Conservation (phyloP, 2,888 invertebrate genomes). For the Papilio gigon region DNA sequence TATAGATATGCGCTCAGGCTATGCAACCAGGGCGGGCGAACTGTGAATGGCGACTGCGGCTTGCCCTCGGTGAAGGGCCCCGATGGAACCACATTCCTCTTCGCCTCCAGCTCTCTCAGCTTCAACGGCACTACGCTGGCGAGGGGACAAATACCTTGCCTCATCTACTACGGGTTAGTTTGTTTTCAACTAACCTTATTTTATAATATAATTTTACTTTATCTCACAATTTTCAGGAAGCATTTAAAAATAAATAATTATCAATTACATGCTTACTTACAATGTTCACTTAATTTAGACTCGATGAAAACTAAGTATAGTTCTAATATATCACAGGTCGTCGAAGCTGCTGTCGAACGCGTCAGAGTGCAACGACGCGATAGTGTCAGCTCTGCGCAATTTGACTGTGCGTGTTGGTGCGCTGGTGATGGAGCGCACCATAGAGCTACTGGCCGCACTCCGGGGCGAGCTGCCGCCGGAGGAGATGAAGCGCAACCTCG, state of each 20-base stretch:
- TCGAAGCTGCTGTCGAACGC: slow-evolving; percentile 53
- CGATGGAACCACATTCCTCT: slow-evolving; percentile 95
- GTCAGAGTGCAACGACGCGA: slow-evolving; percentile 52
- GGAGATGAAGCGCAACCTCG: slow-evolving; percentile 64
- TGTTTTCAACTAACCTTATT: slow-evolving; percentile 16
- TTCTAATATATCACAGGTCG: slow-evolving; percentile 52
- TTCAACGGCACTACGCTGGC: slow-evolving; percentile 98
- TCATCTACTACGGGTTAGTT: slow-evolving; percentile 91
- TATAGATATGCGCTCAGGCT: slow-evolving; percentile 94
- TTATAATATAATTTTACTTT: too few species aligned
- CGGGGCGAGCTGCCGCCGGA: slow-evolving; percentile 85
- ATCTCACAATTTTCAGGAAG: too few species aligned
- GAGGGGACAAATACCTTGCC: slow-evolving; percentile 96
- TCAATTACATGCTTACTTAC: too few species aligned
- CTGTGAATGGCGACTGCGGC: slow-evolving; percentile 97
- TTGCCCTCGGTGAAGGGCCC: slow-evolving; percentile 93
- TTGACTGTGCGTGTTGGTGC: slow-evolving; percentile 88
- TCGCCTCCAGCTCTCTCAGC: slow-evolving; percentile 94
- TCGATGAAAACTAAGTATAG: too few species aligned
- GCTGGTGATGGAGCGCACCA: slow-evolving; percentile 89
- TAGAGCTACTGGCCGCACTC: slow-evolving; percentile 89
- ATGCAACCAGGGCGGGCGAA: slow-evolving; percentile 94
- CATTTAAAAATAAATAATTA: too few species aligned
- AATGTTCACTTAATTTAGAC: too few species aligned
- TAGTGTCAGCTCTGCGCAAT: slow-evolving; percentile 55